Percentiles rank a stretch among this genome's conserved stretches.
phyloP scores from a whole-genome alignment of 2,888 invertebrate genomes.

The Allygus modestus region DNA sequence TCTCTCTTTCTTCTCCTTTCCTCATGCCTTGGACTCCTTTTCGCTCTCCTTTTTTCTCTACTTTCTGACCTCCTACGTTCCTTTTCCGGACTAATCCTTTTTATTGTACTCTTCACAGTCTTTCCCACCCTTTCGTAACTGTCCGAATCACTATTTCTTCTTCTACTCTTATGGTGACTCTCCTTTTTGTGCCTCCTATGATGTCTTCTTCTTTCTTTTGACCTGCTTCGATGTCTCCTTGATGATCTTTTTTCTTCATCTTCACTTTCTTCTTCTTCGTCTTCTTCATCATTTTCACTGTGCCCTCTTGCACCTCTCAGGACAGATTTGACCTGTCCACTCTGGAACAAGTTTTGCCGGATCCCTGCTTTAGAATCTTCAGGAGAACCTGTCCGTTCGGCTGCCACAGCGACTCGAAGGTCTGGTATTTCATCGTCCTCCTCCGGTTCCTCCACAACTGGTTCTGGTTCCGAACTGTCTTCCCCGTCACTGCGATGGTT shows the following conservation, averaged over 20 bases:
- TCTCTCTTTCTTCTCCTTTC: conserved; percentile 50
- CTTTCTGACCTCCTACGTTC: conserved; percentile 66
- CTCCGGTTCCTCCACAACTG: conserved; percentile 67
- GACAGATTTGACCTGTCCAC: conserved; percentile 60
- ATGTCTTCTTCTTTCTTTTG: conserved; percentile 60
- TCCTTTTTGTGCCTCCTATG: conserved; percentile 56
- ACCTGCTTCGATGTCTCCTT: conserved; percentile 61
- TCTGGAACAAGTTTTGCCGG: conserved; percentile 17
- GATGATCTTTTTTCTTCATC: conserved; percentile 42
- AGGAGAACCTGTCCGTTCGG: conserved; percentile 30
- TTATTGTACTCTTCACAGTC: conserved; percentile 33
- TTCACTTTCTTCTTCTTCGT: conserved; percentile 56
- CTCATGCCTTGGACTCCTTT: conserved; percentile 37
- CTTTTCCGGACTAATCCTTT: conserved; percentile 25
- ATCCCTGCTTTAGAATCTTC: conserved; percentile 57
- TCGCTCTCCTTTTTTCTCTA: conserved; percentile 46
- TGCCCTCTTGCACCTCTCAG: conserved; percentile 61
- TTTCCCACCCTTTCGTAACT: conserved; percentile 10
- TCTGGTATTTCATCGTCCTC: conserved; percentile 68
- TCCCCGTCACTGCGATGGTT: conserved; percentile 59
- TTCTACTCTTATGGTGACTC: conserved; percentile 40
- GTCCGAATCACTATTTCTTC: conserved; percentile 48
- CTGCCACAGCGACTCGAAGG: conserved; percentile 59
- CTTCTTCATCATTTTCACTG: conserved; percentile 39
- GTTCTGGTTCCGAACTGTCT: conserved; percentile 69